Evolutionary conservation across 2,113 vertebrate genomes (phyloP).

Genomic region (Pluvialis apricaria): DNA sequence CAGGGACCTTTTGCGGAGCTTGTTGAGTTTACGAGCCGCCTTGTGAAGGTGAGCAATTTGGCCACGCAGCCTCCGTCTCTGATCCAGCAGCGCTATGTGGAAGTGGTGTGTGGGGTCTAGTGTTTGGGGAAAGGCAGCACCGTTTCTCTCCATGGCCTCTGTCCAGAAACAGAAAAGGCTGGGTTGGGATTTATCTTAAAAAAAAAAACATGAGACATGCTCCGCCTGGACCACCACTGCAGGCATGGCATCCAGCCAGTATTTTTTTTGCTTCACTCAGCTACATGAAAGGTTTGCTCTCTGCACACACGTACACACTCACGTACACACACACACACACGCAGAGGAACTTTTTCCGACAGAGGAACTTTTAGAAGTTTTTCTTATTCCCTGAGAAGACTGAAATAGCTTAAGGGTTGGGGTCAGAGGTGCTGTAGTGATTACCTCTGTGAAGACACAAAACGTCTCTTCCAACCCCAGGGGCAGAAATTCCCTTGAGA

Average conservation of each 20-base stretch:
- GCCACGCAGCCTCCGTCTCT: slow-evolving; percentile 54
- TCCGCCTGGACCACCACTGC: not conserved
- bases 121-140: not conserved
- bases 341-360: not conserved
- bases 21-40: slow-evolving; percentile 58
- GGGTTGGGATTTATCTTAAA: not conserved
- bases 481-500: not conserved
- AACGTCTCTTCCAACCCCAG: not conserved
- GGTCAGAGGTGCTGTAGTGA: not conserved
- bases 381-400: not conserved
- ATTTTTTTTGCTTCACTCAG: not conserved
- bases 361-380: not conserved
- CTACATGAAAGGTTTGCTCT: not conserved
- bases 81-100: slow-evolving; percentile 63
- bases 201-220: not conserved
- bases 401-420: not conserved
- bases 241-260: not conserved
- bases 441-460: not conserved
- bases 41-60: slow-evolving; percentile 69
- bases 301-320: not conserved
- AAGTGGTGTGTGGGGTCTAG: slow-evolving; percentile 58
- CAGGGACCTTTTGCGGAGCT: slow-evolving; percentile 59
- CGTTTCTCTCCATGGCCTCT: slow-evolving; percentile 61
- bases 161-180: not conserved
- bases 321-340: not conserved